Evolutionary conservation across 2,888 invertebrate species (phyloP).

Genomic region (Athalia cordata): DNA sequence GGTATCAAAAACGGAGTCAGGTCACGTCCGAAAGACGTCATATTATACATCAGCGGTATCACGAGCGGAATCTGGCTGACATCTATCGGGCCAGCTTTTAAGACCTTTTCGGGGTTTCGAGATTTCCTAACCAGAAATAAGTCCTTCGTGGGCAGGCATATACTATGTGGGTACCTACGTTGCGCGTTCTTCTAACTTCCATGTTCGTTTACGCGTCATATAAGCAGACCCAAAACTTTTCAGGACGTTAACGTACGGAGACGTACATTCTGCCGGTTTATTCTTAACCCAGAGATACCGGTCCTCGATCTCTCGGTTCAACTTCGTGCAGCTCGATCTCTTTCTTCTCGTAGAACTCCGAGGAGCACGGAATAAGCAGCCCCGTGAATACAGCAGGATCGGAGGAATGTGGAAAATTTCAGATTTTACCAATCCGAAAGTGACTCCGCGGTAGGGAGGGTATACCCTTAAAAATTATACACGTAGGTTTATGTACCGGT

Average conservation of each 20-base stretch:
- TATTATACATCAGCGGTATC: conserved; percentile 51
- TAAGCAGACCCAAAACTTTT: conserved; percentile 41
- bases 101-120: conserved; percentile 42
- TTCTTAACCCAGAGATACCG: conserved; percentile 37
- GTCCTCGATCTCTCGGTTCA: conserved; percentile 44
- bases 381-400: conserved; percentile 12
- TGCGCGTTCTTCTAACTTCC: too few relatives aligned
- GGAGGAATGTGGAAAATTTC: conserved; percentile 40
- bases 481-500: neutral
- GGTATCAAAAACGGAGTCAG: conserved; percentile 56
- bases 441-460: neutral
- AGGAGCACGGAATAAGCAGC: neutral
- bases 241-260: conserved; percentile 48
- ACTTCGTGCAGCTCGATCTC: conserved; percentile 14
- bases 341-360: too few relatives aligned
- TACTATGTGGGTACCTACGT: too few relatives aligned
- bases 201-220: conserved; percentile 17
- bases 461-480: conserved; percentile 1
- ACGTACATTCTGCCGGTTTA: conserved; percentile 46
- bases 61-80: conserved; percentile 52
- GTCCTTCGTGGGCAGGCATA: conserved; percentile 6
- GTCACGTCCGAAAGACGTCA: conserved; percentile 59
- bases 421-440: conserved; percentile 10
- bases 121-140: conserved; percentile 44
- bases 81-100: conserved; percentile 47